Evolutionary conservation across 92 coral and sea anemone genomes (phyloP).

Genomic region (Epizoanthus fatuus): DNA sequence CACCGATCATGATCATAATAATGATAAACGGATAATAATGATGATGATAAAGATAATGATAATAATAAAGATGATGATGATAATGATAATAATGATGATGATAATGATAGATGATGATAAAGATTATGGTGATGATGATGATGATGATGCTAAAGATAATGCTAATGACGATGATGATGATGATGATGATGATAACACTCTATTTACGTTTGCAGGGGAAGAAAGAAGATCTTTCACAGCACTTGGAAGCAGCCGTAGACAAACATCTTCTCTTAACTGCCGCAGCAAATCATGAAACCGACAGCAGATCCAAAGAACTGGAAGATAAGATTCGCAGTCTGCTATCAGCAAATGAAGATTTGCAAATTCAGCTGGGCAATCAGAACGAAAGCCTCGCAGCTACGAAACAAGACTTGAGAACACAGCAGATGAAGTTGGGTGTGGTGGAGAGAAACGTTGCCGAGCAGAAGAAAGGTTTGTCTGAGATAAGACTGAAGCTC

Average conservation of each 20-base stretch:
- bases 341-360: conserved; percentile 2
- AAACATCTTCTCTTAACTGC: conserved; percentile 53
- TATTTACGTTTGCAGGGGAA: conserved; percentile 47
- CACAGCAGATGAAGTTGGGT: conserved; percentile 57
- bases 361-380: conserved; percentile 43
- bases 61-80: too few relatives aligned
- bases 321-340: conserved; percentile 20
- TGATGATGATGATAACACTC: neutral
- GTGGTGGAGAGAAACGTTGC: conserved; percentile 25
- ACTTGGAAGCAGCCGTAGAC: conserved; percentile 27
- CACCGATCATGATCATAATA: too few relatives aligned
- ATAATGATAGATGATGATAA: too few relatives aligned
- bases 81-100: too few relatives aligned
- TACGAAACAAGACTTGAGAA: conserved; percentile 58
- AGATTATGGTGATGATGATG: too few relatives aligned
- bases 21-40: too few relatives aligned
- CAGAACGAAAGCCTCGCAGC: conserved; percentile 64
- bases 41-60: too few relatives aligned
- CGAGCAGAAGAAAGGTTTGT: conserved; percentile 36
- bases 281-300: conserved; percentile 1
- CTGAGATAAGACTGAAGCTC: conserved; percentile 2
- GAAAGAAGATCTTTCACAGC: conserved; percentile 44
- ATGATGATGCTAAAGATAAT: neutral
- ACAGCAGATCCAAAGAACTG: neutral
- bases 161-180: neutral